Evolutionary conservation across 2,888 invertebrate genomes (phyloP).

Genomic region (Platycheirus albimanus): DNA sequence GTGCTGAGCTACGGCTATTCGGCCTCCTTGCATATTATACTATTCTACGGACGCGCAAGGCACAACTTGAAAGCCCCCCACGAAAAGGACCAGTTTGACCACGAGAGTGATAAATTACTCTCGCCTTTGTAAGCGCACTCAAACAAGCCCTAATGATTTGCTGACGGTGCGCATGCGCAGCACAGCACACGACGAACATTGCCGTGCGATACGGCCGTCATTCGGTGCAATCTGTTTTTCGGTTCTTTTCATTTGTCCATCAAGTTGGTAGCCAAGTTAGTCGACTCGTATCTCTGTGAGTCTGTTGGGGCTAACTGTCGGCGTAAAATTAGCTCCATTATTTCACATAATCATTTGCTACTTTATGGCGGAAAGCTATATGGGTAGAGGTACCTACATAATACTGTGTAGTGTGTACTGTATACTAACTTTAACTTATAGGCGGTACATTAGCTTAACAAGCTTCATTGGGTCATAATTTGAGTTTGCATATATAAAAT

Average conservation of each 20-base stretch:
- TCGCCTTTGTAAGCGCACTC: conserved; percentile 66
- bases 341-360: conserved; percentile 50
- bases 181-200: conserved; percentile 12
- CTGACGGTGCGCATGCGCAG: conserved; percentile 59
- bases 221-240: conserved; percentile 52
- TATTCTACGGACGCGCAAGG: conserved; percentile 9
- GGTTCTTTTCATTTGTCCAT: conserved; percentile 63
- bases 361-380: conserved; percentile 10
- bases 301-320: conserved; percentile 35
- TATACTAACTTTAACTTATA: not conserved
- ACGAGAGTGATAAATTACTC: conserved; percentile 67
- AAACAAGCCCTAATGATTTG: conserved; percentile 73
- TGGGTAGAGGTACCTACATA: too few relatives aligned
- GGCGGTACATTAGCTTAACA: conserved; percentile 31
- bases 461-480: conserved; percentile 25
- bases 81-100: conserved; percentile 66
- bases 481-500: conserved; percentile 23
- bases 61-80: conserved; percentile 28
- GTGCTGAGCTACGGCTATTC: conserved; percentile 36
- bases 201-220: conserved; percentile 55
- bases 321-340: conserved; percentile 44
- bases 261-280: conserved; percentile 39
- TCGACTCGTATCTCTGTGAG: conserved; percentile 24
- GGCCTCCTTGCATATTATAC: conserved; percentile 28
- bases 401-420: not conserved